Conservation (phyloP, 2,888 invertebrate species). For the Agriotes lineatus region DNA sequence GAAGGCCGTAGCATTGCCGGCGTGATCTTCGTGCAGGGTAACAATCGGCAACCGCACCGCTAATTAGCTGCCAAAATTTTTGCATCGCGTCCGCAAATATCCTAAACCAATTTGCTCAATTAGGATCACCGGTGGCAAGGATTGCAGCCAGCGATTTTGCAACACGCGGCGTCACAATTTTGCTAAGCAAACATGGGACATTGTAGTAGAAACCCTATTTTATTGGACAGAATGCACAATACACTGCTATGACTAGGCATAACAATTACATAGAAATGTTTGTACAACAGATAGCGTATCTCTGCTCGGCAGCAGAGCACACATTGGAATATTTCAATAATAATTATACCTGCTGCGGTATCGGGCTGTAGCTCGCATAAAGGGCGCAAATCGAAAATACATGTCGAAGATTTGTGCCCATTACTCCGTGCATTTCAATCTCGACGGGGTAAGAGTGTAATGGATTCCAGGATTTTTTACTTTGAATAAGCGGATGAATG, state of each 20-base stretch:
- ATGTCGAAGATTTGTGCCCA: not conserved
- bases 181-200: slow-evolving; percentile 36
- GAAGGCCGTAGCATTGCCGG: too few species aligned
- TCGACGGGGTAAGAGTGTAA: too few species aligned
- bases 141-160: slow-evolving; percentile 19
- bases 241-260: slow-evolving; percentile 27
- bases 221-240: slow-evolving; percentile 37
- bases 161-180: slow-evolving; percentile 35
- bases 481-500: too few species aligned
- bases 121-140: not conserved
- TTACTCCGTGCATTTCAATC: too few species aligned
- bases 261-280: slow-evolving; percentile 38
- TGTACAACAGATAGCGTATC: slow-evolving; percentile 33
- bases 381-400: not conserved
- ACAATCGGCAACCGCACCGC: too few species aligned
- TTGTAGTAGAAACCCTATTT: slow-evolving; percentile 36
- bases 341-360: slow-evolving; percentile 5
- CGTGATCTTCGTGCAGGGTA: too few species aligned
- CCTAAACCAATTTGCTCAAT: not conserved
- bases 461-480: too few species aligned
- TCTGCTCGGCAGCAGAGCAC: slow-evolving; percentile 7
- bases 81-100: not conserved
- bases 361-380: not conserved
- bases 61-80: too few species aligned
- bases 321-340: slow-evolving; percentile 24